Evolutionary conservation across 2,888 invertebrate species (phyloP), one percentile per base, ranked within the genome.

Genomic region (Ischnus inquisitorius): DNA sequence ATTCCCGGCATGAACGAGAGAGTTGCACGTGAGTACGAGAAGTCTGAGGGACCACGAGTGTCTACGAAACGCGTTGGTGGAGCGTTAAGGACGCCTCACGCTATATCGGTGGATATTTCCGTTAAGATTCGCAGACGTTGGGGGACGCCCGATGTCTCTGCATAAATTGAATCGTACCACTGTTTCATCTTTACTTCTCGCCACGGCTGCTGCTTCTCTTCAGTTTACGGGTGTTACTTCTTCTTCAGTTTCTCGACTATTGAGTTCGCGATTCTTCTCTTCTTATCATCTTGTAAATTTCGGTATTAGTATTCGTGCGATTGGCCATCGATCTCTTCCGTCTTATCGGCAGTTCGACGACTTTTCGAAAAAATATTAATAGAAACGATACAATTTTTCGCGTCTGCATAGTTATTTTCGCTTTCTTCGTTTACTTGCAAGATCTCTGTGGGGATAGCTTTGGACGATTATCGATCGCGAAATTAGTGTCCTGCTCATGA

Each of bases 91-190:
- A 67, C 43, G 67, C 34, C 34, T 67, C 43, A 67, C 25, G n/a
- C 34, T 16, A 39, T 64, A 64, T n/a, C 43, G 46, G 67, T 46
- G 67, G 67, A 67, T 67, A 67, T 67, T 67, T 67, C 46, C 46
- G 19, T 67, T 67, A 46, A 67, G 67, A 67, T 67, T 46, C 67
- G 67, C 67, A 67, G 67, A 67, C 67, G 67, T 67, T 67, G 39
- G 43, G 46, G 14, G 25, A 4, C 22, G 6, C 67, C 3, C 67
- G 67, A 46, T 16, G 62, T 8, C 25, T 46, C 25, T 14, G 46
- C 67, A 25, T 67, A 46, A 67, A 67, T 67, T 67, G 22, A 14
- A n/a, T 19, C 25, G 67, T 46, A 46, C 25, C 67, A 34, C 34
- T 34, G 34, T 34, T 43, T 67, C 46, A 46, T 67, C 46, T 43